A percentile compares a stretch with the other conserved stretches of the same genome.
Evolutionary conservation across 2,797 vertebrate genomes (phyloP).

Genomic region (Sebastiscus albofasciatus): DNA sequence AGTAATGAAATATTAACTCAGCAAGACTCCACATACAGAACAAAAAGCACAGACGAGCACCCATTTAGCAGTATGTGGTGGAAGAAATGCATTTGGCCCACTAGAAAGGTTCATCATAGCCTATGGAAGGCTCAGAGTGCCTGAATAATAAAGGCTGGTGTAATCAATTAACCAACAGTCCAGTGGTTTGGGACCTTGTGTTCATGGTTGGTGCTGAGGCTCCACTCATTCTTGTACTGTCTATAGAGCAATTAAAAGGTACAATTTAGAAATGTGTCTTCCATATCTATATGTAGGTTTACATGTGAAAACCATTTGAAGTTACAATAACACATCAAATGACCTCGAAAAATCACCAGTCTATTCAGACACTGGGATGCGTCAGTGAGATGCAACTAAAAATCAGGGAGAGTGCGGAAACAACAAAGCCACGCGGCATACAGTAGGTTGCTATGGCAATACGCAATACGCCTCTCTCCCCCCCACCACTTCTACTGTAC

Average conservation of each 20-base stretch:
- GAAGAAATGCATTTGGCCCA: background rate
- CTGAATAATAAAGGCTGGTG: slow-evolving; percentile 8
- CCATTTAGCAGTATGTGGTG: background rate
- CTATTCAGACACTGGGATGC: background rate
- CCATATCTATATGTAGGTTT: background rate
- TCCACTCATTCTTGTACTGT: background rate
- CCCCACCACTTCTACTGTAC: no score
- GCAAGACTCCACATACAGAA: background rate
- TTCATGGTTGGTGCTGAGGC: slow-evolving; percentile 6
- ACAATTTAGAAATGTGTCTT: background rate
- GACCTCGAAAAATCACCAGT: background rate
- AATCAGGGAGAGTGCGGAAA: background rate
- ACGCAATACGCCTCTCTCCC: background rate
- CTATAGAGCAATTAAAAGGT: background rate
- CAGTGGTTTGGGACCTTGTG: slow-evolving; percentile 9
- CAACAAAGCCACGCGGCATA: background rate
- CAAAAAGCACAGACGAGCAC: background rate
- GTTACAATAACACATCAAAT: background rate
- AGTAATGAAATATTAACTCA: background rate
- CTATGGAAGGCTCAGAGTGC: slow-evolving; percentile 20
- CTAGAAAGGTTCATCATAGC: slow-evolving; percentile 19
- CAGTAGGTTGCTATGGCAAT: background rate
- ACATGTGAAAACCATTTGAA: background rate
- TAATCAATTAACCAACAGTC: slow-evolving; percentile 41
- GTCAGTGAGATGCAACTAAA: no score